Percentiles rank a stretch among this genome's conserved stretches.
These are phyloP conservation scores for Echinometra lucunter DNA, from an alignment of 53 echinoderm and acorn worm genomes.

Conservation along the genomic window DNA sequence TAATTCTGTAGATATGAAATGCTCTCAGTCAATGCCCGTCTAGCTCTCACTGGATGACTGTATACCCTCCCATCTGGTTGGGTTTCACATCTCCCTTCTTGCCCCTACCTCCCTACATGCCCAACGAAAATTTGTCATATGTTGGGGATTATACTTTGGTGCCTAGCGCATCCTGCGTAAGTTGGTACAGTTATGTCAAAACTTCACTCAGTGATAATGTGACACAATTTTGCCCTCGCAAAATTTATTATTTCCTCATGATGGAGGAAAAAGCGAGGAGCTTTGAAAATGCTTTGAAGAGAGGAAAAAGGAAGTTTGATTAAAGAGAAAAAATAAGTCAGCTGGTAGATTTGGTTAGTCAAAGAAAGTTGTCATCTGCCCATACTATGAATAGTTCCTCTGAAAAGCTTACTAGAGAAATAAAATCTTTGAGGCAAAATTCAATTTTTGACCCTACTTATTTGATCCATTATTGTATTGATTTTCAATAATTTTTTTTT, in stretches of 20 bases:
- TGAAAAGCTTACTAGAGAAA: no score
- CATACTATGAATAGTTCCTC: not conserved
- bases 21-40: not conserved
- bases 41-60: not conserved
- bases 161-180: conserved; percentile 43
- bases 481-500: no score
- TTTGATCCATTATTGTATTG: no score
- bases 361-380: not conserved
- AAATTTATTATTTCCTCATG: conserved; percentile 52
- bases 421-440: no score
- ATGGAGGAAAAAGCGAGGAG: not conserved
- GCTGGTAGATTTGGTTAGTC: not conserved
- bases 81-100: not conserved
- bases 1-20: not conserved
- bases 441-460: no score
- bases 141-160: conserved; percentile 37
- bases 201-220: conserved; percentile 4
- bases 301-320: not conserved
- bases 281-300: not conserved
- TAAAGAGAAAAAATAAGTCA: not conserved
- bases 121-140: not conserved
- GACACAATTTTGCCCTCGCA: conserved; percentile 28
- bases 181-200: conserved; percentile 37
- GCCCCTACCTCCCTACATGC: not conserved
- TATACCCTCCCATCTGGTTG: not conserved